Evolutionary conservation across 2,888 invertebrate genomes (phyloP).

Genomic region (Acronicta psi): DNA sequence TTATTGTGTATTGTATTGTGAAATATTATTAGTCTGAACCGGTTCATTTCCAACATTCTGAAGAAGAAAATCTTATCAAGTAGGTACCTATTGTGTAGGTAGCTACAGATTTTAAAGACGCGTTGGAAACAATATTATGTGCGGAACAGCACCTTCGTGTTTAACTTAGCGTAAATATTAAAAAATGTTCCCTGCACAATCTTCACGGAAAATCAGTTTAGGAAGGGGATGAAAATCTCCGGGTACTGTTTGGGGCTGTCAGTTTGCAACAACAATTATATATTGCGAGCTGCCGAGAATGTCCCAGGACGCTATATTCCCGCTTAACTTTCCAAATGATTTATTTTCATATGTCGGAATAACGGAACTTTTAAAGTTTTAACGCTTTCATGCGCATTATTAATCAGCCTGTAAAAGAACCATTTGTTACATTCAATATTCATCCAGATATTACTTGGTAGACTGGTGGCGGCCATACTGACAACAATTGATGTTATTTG

Average conservation of each 20-base stretch:
- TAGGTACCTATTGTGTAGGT: slow-evolving; percentile 5
- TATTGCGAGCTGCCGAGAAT: slow-evolving; percentile 56
- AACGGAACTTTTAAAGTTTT: slow-evolving; percentile 58
- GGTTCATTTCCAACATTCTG: not conserved
- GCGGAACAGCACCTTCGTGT: slow-evolving; percentile 35
- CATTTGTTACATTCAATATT: slow-evolving; percentile 6
- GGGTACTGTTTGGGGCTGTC: slow-evolving; percentile 49
- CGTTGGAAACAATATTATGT: slow-evolving; percentile 24
- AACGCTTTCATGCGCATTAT: slow-evolving; percentile 43
- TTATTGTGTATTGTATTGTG: no score
- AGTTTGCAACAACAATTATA: slow-evolving; percentile 67
- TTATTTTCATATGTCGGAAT: slow-evolving; percentile 65
- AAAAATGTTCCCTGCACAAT: slow-evolving; percentile 30
- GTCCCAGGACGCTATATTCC: slow-evolving; percentile 60
- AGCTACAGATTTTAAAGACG: slow-evolving; percentile 10
- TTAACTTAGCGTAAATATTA: slow-evolving; percentile 21
- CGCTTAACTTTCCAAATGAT: slow-evolving; percentile 66
- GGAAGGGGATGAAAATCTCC: slow-evolving; percentile 20
- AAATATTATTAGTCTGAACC: not conserved
- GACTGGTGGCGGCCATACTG: not conserved
- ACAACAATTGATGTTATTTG: not conserved
- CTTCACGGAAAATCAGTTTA: slow-evolving; percentile 34
- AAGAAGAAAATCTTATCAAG: slow-evolving; percentile 2
- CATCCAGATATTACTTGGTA: not conserved
- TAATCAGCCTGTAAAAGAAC: slow-evolving; percentile 21